These are phyloP conservation scores for Laspeyria flexula DNA, from an alignment of 2,888 invertebrate genomes.

Conservation along the genomic window DNA sequence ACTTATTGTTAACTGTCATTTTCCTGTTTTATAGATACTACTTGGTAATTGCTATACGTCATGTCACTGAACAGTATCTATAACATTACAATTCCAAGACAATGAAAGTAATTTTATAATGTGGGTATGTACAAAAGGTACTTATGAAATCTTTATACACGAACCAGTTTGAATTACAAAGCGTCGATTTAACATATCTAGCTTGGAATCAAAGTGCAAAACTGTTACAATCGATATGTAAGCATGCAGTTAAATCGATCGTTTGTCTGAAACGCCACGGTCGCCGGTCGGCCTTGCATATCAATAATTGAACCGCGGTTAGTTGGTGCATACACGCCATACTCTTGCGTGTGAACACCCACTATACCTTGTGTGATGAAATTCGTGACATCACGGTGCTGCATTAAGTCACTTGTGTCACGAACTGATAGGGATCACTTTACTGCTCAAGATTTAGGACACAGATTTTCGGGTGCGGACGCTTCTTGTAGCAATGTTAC, in stretches of 20 bases:
- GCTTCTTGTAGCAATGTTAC: constrained; percentile 21
- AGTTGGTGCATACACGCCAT: constrained; percentile 41
- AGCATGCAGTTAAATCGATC: constrained; percentile 19
- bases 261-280: constrained; percentile 33
- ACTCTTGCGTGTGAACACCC: constrained; percentile 34
- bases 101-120: too few relatives aligned
- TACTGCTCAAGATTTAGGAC: constrained; percentile 29
- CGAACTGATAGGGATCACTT: constrained; percentile 37
- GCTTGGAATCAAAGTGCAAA: constrained; percentile 3
- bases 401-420: constrained; percentile 36
- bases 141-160: constrained; percentile 2
- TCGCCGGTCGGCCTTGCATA: constrained; percentile 39
- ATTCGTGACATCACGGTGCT: constrained; percentile 42
- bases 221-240: constrained; percentile 17
- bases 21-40: too few relatives aligned
- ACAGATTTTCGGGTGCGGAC: constrained; percentile 33
- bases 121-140: not conserved
- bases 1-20: too few relatives aligned
- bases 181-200: not conserved
- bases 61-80: not conserved
- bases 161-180: constrained; percentile 5
- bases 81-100: too few relatives aligned
- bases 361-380: constrained; percentile 29
- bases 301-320: constrained; percentile 39
- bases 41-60: too few relatives aligned